These are phyloP conservation scores for Pemphredon lugubris DNA, from an alignment of 2,888 invertebrate genomes.

Conservation along the genomic window DNA sequence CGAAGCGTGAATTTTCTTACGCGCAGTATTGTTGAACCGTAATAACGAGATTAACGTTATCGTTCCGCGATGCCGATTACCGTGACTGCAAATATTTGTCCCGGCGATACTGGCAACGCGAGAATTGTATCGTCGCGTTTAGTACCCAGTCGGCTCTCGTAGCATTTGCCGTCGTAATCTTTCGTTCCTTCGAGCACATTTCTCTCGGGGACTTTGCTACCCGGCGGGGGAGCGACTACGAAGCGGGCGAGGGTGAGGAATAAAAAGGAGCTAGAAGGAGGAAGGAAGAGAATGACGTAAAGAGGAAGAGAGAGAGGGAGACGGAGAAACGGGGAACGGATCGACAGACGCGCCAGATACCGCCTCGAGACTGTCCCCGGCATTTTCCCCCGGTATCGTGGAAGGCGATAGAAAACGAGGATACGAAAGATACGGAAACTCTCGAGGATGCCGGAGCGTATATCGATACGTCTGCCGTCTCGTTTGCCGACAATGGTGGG, in stretches of 20 bases:
- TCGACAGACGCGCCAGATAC: slow-evolving; percentile 14
- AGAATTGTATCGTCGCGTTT: slow-evolving; percentile 25
- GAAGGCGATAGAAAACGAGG: slow-evolving; percentile 32
- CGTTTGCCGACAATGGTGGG: slow-evolving; percentile 25
- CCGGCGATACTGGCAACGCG: slow-evolving; percentile 2
- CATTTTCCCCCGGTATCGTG: slow-evolving; percentile 19
- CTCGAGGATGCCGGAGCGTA: slow-evolving; percentile 11
- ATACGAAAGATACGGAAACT: slow-evolving; percentile 12
- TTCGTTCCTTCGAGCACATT: slow-evolving; percentile 11
- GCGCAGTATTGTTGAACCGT: background rate
- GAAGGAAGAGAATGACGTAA: background rate
- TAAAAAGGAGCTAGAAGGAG: slow-evolving; percentile 25
- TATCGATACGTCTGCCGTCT: slow-evolving; percentile 42
- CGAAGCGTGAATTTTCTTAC: no score
- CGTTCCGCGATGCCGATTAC: slow-evolving; percentile 24
- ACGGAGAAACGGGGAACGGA: slow-evolving; percentile 9
- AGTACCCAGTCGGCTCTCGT: background rate
- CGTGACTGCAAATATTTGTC: slow-evolving; percentile 49
- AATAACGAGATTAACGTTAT: slow-evolving; percentile 21
- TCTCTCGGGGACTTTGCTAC: background rate
- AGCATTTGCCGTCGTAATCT: slow-evolving; percentile 38
- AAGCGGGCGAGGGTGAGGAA: slow-evolving; percentile 3
- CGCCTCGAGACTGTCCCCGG: slow-evolving; percentile 23
- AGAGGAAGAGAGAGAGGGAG: background rate
- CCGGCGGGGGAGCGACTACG: slow-evolving; percentile 4